phyloP scores from a whole-genome alignment of 2,113 vertebrate species.

The Hemibates koningsi region DNA sequence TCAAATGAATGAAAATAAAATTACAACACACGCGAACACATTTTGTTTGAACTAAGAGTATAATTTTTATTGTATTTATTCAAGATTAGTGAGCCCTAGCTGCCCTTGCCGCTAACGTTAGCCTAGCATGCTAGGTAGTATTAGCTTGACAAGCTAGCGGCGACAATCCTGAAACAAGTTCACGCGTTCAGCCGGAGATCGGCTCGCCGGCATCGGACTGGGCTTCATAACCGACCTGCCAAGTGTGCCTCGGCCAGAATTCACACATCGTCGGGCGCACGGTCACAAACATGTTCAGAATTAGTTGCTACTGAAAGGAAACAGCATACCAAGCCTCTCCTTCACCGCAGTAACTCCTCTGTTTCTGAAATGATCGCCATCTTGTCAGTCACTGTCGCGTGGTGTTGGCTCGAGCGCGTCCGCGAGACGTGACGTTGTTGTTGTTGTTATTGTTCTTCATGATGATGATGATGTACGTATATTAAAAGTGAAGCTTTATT shows the following conservation, averaged over 20 bases:
- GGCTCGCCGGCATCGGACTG: background rate
- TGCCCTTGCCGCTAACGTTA: constrained; percentile 13
- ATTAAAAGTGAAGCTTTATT: background rate
- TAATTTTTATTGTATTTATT: background rate
- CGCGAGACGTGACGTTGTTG: constrained; percentile 48
- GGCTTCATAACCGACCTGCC: background rate
- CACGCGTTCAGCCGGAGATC: background rate
- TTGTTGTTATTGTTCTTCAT: constrained; percentile 2
- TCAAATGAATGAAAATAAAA: background rate
- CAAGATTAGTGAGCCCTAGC: background rate
- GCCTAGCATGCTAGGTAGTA: constrained; percentile 22
- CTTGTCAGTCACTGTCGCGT: constrained; percentile 68
- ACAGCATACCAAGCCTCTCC: constrained; percentile 53
- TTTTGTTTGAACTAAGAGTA: accelerated
- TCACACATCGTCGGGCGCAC: accelerated
- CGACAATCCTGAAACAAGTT: constrained; percentile 31
- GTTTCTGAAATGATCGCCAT: constrained; percentile 59
- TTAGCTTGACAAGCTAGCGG: constrained; percentile 7
- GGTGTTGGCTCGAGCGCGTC: constrained; percentile 56
- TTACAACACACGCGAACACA: accelerated
- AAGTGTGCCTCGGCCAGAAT: background rate
- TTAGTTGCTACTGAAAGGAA: background rate
- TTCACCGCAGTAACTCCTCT: constrained; percentile 46
- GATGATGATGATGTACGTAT: background rate
- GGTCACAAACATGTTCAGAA: constrained; percentile 22